Evolutionary conservation across 92 coral and sea anemone genomes (phyloP).

Genomic region (Paramuricea clavata): DNA sequence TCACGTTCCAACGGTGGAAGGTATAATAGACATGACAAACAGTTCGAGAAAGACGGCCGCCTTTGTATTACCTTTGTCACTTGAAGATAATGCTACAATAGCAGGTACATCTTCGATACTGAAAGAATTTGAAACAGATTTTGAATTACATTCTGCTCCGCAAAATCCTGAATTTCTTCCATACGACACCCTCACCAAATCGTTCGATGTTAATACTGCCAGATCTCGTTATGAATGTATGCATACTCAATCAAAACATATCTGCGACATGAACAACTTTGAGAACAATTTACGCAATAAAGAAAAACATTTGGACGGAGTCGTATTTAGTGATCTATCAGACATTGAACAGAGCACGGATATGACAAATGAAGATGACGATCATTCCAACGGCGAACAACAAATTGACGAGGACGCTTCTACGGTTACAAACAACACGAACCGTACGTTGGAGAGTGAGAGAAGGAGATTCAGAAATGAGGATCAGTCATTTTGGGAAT

Average conservation of each 20-base stretch:
- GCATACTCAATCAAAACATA: constrained; percentile 47
- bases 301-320: constrained; percentile 54
- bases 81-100: constrained; percentile 63
- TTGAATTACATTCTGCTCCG: constrained; percentile 29
- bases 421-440: background rate
- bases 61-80: constrained; percentile 58
- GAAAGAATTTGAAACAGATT: constrained; percentile 50
- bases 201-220: constrained; percentile 46
- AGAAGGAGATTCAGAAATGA: constrained; percentile 52
- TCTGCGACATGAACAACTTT: constrained; percentile 43
- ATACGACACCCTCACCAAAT: constrained; percentile 48
- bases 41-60: constrained; percentile 47
- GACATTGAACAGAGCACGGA: background rate
- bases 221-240: constrained; percentile 54
- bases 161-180: constrained; percentile 61
- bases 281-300: constrained; percentile 36
- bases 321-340: constrained; percentile 19
- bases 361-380: background rate
- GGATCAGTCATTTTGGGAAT: constrained; percentile 57
- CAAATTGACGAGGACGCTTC: background rate
- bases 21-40: background rate
- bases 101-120: constrained; percentile 57
- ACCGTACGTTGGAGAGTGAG: constrained; percentile 56
- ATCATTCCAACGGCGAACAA: background rate
- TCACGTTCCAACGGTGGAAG: constrained; percentile 40